Conservation (phyloP, 2,888 invertebrate species). For the Coleophora deauratella region DNA sequence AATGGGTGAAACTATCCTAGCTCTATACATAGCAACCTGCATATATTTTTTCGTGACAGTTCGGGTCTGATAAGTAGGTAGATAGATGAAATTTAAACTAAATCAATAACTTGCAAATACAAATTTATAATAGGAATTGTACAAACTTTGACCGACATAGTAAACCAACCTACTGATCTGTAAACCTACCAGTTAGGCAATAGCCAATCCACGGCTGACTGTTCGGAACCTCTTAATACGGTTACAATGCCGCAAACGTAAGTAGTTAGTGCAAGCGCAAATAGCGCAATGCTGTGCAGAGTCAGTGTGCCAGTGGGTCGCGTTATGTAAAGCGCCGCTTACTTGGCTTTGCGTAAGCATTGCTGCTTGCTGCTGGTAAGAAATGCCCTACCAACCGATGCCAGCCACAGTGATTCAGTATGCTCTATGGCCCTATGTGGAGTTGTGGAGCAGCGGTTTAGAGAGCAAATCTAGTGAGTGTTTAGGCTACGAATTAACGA, state of each 20-base stretch:
- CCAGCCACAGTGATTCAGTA: constrained; percentile 18
- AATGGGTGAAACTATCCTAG: too few species aligned
- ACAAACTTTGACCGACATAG: too few species aligned
- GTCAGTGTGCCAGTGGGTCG: constrained; percentile 66
- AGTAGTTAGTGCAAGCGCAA: constrained; percentile 34
- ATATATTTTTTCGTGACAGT: too few species aligned
- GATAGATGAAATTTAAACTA: too few species aligned
- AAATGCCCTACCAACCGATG: constrained; percentile 25
- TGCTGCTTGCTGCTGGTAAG: constrained; percentile 31
- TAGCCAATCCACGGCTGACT: constrained; percentile 2
- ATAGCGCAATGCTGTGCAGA: constrained; percentile 35
- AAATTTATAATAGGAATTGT: too few species aligned
- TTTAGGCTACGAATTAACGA: neutral
- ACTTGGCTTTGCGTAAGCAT: constrained; percentile 61
- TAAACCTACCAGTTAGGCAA: constrained; percentile 7
- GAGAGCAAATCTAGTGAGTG: too few species aligned
- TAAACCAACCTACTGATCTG: neutral
- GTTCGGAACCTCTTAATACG: constrained; percentile 20
- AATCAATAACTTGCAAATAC: too few species aligned
- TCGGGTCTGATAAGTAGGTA: too few species aligned
- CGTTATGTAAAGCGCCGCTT: constrained; percentile 55
- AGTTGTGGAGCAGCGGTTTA: too few species aligned
- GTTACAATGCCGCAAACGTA: constrained; percentile 22
- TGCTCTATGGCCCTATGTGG: too few species aligned
- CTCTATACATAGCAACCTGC: too few species aligned